Conservation (phyloP, 2,888 invertebrate genomes). For the Trissolcus japonicus region DNA sequence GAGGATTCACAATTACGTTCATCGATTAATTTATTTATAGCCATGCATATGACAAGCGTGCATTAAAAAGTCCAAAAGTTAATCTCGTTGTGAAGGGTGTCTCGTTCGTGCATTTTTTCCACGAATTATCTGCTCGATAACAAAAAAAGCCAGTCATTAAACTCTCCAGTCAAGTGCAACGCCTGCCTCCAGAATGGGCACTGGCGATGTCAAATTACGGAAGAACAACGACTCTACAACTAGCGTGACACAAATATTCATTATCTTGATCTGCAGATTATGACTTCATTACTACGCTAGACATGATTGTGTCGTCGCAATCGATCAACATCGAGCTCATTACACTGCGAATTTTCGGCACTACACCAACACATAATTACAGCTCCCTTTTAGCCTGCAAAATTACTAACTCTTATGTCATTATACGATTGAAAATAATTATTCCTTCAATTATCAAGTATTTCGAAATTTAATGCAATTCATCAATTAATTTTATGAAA, state of each 20-base stretch:
- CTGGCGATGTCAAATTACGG: conserved; percentile 52
- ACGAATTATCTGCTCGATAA: conserved; percentile 22
- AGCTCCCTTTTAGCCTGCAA: too few relatives aligned
- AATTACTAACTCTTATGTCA: too few relatives aligned
- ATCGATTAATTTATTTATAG: conserved; percentile 55
- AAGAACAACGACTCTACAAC: conserved; percentile 50
- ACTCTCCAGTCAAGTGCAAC: conserved; percentile 21
- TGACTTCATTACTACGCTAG: conserved; percentile 43
- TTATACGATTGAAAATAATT: too few relatives aligned
- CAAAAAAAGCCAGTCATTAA: conserved; percentile 36
- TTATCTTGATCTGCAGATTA: conserved; percentile 50
- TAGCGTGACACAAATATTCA: conserved; percentile 51
- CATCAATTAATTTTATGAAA: too few relatives aligned
- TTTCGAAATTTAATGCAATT: too few relatives aligned
- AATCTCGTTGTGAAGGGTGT: neutral
- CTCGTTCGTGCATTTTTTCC: conserved; percentile 33
- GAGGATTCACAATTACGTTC: conserved; percentile 40
- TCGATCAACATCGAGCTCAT: conserved; percentile 43
- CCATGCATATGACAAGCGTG: conserved; percentile 21
- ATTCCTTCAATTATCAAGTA: too few relatives aligned
- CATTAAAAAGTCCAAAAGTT: conserved; percentile 8
- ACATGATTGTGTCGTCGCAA: conserved; percentile 25
- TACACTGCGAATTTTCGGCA: conserved; percentile 22
- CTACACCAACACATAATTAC: conserved; percentile 32
- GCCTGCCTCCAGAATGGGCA: conserved; percentile 3